phyloP scores from a whole-genome alignment of 2,797 vertebrate species.

The Paguma larvata region DNA sequence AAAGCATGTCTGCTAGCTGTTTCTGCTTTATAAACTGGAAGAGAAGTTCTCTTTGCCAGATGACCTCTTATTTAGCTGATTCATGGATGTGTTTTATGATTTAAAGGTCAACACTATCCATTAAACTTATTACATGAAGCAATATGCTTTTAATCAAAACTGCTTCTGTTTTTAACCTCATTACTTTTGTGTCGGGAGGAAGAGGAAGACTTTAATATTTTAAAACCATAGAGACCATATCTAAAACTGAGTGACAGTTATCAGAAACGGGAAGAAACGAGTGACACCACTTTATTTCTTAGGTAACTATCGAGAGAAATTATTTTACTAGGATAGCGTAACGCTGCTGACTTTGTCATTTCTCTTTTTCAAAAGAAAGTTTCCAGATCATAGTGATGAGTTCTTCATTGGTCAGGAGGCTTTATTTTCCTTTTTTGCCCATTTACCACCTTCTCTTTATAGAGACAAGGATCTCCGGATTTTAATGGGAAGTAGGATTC shows the following conservation, averaged over 20 bases:
- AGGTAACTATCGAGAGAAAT: neutral
- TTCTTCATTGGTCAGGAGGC: neutral
- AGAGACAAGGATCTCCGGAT: neutral
- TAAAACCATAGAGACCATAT: neutral
- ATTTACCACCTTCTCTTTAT: neutral
- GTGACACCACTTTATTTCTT: neutral
- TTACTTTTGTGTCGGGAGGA: conserved; percentile 74
- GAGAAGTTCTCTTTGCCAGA: conserved; percentile 70
- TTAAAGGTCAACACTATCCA: conserved; percentile 94
- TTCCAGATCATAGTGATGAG: neutral
- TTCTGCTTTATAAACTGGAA: conserved; percentile 75
- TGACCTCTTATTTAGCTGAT: conserved; percentile 88
- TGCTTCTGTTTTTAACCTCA: conserved; percentile 67
- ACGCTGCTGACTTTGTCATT: neutral
- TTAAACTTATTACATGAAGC: conserved; percentile 91
- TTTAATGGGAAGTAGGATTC: neutral
- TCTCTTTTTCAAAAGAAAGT: neutral
- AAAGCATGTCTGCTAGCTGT: conserved; percentile 73
- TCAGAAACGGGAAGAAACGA: neutral
- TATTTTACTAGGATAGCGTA: neutral
- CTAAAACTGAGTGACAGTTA: neutral
- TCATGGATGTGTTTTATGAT: conserved; percentile 88
- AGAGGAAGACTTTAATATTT: conserved; percentile 55
- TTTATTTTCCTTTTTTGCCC: neutral
- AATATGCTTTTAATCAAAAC: conserved; percentile 86